These are phyloP conservation scores for Microcebus griseorufus DNA, from an alignment of 2,113 vertebrate genomes.

Conservation along the genomic window DNA sequence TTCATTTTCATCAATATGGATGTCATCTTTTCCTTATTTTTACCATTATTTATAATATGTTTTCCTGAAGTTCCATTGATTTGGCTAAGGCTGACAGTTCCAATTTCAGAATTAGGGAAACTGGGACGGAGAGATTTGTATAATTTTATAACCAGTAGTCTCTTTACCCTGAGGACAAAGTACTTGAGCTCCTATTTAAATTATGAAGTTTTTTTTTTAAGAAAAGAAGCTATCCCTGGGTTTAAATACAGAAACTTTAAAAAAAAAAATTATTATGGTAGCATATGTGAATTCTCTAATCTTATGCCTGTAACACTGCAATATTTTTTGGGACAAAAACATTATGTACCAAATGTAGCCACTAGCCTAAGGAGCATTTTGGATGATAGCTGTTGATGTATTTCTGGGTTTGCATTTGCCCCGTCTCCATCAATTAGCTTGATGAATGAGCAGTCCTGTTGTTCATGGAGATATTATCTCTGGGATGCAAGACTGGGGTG, in stretches of 20 bases:
- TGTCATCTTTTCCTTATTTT: background rate
- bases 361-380: background rate
- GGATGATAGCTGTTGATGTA: background rate
- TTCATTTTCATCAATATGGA: background rate
- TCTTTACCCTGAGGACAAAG: background rate
- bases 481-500: background rate
- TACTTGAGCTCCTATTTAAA: background rate
- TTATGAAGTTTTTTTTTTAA: background rate
- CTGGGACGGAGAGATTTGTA: background rate
- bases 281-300: background rate
- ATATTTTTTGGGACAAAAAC: background rate
- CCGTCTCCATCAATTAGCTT: background rate
- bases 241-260: background rate
- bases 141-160: background rate
- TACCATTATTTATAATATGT: background rate
- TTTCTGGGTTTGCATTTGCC: background rate
- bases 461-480: background rate
- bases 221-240: background rate
- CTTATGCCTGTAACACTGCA: background rate
- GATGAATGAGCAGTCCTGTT: background rate
- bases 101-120: constrained; percentile 22
- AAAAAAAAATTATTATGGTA: background rate
- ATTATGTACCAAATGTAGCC: background rate
- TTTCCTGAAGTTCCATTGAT: background rate
- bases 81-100: background rate